phyloP scores from a whole-genome alignment of 1,140 invertebrate genomes.

The Apolygus lucorum region DNA sequence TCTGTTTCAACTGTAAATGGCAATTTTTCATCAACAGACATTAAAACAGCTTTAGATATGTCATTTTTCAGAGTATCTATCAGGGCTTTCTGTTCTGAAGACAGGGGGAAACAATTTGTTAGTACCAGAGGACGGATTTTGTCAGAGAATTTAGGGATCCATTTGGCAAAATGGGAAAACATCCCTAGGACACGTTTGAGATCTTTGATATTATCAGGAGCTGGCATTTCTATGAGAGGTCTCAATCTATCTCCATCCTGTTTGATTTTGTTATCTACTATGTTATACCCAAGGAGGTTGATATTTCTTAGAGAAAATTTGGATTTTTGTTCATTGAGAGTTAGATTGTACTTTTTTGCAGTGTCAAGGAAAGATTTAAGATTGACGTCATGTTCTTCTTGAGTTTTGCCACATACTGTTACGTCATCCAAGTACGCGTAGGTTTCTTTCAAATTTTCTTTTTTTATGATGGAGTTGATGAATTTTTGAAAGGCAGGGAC shows the following conservation, averaged over 20 bases:
- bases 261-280: slow-evolving; percentile 1
- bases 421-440: neutral
- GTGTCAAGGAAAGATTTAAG: neutral
- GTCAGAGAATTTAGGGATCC: neutral
- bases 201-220: neutral
- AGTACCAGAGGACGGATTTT: neutral
- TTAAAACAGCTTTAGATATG: neutral
- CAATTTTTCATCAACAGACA: neutral
- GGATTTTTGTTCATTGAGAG: neutral
- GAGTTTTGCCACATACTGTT: neutral
- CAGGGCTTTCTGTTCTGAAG: neutral
- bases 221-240: neutral
- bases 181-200: neutral
- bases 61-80: slow-evolving; percentile 15
- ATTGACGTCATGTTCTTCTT: neutral
- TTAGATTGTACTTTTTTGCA: neutral
- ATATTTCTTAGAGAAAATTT: slow-evolving; percentile 4
- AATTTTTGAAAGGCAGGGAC: too few species aligned
- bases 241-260: neutral
- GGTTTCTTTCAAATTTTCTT: neutral
- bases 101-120: neutral
- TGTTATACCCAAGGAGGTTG: neutral
- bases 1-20: too few species aligned
- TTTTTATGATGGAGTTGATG: neutral
- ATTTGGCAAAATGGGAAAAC: neutral